Percentiles rank a stretch among this genome's conserved stretches.
Conservation (phyloP, 2,888 invertebrate genomes). For the Microctonus brassicae region DNA sequence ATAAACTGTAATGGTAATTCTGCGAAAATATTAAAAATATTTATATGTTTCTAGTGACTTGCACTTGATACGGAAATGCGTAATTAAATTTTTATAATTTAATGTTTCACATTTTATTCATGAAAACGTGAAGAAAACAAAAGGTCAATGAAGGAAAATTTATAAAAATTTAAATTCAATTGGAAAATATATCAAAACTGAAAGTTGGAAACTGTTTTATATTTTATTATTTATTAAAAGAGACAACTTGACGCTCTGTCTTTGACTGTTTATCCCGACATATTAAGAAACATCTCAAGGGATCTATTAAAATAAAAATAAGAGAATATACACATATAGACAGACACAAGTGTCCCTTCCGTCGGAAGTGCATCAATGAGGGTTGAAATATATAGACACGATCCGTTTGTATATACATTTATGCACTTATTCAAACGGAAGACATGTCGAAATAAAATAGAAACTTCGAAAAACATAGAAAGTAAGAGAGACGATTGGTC, state of each 20-base stretch:
- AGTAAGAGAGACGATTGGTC: constrained; percentile 35
- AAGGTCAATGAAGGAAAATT: too few species aligned
- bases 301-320: constrained; percentile 31
- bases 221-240: background rate
- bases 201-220: background rate
- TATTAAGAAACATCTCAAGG: constrained; percentile 36
- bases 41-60: too few species aligned
- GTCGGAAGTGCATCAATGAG: constrained; percentile 54
- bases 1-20: background rate
- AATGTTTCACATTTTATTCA: too few species aligned
- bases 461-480: constrained; percentile 37
- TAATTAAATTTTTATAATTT: too few species aligned
- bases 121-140: too few species aligned
- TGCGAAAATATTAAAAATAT: too few species aligned
- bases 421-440: constrained; percentile 41
- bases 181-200: too few species aligned
- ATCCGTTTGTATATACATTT: constrained; percentile 34
- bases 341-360: constrained; percentile 50
- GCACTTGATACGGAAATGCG: too few species aligned
- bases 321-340: constrained; percentile 47
- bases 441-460: constrained; percentile 40
- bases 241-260: constrained; percentile 22
- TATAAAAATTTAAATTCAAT: too few species aligned
- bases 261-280: constrained; percentile 12
- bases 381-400: constrained; percentile 25